Percentiles rank a stretch among this genome's conserved stretches.
phyloP scores from a whole-genome alignment of 2,888 invertebrate species.

The Patella pellucida region DNA sequence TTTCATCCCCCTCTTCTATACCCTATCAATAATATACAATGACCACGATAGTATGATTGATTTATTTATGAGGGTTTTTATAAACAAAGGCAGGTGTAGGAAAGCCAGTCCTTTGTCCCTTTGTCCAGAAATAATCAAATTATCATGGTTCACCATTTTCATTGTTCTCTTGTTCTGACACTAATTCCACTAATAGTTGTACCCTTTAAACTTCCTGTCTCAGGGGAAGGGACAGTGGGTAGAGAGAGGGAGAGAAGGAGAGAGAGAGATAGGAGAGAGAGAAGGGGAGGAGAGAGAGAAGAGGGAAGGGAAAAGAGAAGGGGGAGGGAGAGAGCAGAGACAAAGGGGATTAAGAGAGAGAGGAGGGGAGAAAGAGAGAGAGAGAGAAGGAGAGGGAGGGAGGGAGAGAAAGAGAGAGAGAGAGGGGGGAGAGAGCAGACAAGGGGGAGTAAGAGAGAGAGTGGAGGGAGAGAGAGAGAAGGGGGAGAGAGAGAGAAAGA shows the following conservation, averaged over 20 bases:
- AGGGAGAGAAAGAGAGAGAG: not conserved
- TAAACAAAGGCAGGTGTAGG: too few species aligned
- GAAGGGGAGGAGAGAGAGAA: not conserved
- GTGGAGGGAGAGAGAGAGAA: not conserved
- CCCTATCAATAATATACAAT: too few species aligned
- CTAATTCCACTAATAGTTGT: too few species aligned
- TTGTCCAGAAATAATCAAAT: too few species aligned
- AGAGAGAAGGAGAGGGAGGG: not conserved
- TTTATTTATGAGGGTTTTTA: too few species aligned
- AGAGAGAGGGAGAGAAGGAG: too few species aligned
- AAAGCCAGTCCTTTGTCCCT: too few species aligned
- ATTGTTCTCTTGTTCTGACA: too few species aligned
- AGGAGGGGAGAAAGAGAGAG: not conserved
- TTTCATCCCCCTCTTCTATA: too few species aligned
- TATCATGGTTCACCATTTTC: too few species aligned
- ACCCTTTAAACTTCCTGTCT: not conserved
- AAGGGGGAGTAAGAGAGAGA: not conserved
- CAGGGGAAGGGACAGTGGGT: conserved; percentile 6
- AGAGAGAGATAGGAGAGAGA: too few species aligned
- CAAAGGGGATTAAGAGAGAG: not conserved
- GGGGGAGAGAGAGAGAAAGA: not conserved
- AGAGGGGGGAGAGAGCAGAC: not conserved
- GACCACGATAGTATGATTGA: too few species aligned
- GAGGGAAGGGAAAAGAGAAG: not conserved
- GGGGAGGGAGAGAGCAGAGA: not conserved